phyloP scores from a whole-genome alignment of 30 jellyfish, hydroid and myxozoan genomes.

The Aurelia sp. region DNA sequence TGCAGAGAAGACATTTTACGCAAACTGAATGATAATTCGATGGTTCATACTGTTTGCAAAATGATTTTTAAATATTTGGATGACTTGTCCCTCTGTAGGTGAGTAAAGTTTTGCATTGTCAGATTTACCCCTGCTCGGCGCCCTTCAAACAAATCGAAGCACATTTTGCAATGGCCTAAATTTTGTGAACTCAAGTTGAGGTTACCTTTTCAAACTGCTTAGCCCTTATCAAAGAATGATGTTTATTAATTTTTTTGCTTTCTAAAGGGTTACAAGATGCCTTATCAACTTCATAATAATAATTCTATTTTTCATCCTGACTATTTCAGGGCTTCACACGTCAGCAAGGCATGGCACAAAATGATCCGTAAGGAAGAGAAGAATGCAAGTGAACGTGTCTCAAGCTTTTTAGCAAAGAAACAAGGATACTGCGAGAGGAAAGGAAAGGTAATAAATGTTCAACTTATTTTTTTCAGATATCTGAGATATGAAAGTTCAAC shows the following conservation, averaged over 20 bases:
- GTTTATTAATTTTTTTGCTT: background rate
- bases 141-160: too few relatives aligned
- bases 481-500: too few relatives aligned
- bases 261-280: too few relatives aligned
- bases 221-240: background rate
- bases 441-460: constrained; percentile 43
- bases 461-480: too few relatives aligned
- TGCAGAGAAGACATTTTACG: constrained; percentile 40
- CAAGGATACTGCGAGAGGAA: background rate
- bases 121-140: too few relatives aligned
- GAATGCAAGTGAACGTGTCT: constrained; percentile 14
- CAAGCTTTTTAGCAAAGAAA: constrained; percentile 18
- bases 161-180: too few relatives aligned
- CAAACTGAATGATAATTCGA: constrained; percentile 1
- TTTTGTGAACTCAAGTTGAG: too few relatives aligned
- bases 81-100: constrained; percentile 66
- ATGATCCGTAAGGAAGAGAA: constrained; percentile 13
- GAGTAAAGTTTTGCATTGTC: background rate
- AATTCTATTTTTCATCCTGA: background rate
- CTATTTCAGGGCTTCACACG: constrained; percentile 46
- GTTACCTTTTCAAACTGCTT: background rate
- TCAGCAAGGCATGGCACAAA: constrained; percentile 48
- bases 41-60: constrained; percentile 48
- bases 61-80: constrained; percentile 44
- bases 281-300: background rate